Conservation (phyloP, 2,113 vertebrate species). For the Panthera leo region DNA sequence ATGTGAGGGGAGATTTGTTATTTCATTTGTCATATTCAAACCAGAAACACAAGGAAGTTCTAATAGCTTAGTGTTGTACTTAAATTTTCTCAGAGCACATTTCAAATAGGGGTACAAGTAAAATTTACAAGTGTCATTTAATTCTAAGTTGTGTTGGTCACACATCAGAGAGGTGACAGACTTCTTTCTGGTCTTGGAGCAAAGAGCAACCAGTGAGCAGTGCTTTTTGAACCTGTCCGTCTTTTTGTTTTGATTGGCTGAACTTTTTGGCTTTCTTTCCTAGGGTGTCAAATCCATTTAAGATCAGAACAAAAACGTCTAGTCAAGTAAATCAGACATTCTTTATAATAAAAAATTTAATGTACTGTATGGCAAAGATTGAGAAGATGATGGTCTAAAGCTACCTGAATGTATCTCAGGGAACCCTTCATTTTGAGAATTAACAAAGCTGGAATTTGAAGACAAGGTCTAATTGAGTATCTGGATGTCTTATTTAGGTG, state of each 20-base stretch:
- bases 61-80: neutral
- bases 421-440: neutral
- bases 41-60: slow-evolving; percentile 11
- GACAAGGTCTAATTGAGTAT: neutral
- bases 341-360: slow-evolving; percentile 24
- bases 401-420: neutral
- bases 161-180: neutral
- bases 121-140: neutral
- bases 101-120: neutral
- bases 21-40: slow-evolving; percentile 56
- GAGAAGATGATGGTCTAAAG: neutral
- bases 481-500: neutral
- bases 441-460: slow-evolving; percentile 13
- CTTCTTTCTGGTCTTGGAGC: neutral
- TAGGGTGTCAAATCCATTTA: neutral
- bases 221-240: neutral
- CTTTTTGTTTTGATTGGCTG: neutral
- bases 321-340: neutral
- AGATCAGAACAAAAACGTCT: slow-evolving; percentile 2
- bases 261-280: neutral
- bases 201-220: neutral
- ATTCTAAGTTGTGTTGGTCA: neutral
- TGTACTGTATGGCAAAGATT: neutral
- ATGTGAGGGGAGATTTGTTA: slow-evolving; percentile 17
- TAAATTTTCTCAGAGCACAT: slow-evolving; percentile 8